Conservation (phyloP, 2,888 invertebrate species). For the Ennomos erosarius region DNA sequence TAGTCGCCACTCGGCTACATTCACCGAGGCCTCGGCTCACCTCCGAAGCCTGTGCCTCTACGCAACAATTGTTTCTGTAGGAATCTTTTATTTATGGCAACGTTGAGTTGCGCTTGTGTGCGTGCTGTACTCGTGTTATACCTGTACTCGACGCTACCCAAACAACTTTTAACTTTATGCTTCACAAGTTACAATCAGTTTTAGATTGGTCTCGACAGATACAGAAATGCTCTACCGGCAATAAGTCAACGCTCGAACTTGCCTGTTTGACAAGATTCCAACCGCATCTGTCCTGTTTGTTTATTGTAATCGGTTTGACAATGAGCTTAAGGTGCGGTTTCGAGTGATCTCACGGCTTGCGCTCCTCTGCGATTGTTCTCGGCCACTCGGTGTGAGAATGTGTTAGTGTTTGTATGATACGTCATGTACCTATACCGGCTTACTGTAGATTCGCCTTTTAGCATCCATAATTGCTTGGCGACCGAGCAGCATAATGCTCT, state of each 20-base stretch:
- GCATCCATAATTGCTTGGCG: constrained; percentile 81
- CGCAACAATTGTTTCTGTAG: constrained; percentile 85
- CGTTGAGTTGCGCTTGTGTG: constrained; percentile 70
- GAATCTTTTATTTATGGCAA: constrained; percentile 85
- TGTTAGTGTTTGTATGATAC: constrained; percentile 83
- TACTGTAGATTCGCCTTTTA: constrained; percentile 83
- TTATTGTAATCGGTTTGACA: constrained; percentile 86
- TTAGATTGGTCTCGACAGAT: constrained; percentile 45
- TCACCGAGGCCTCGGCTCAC: constrained; percentile 81
- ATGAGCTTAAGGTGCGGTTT: constrained; percentile 86
- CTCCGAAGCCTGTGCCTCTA: constrained; percentile 71
- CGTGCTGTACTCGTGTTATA: constrained; percentile 81
- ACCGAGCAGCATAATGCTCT: constrained; percentile 75
- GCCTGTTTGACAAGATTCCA: constrained; percentile 86
- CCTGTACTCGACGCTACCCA: constrained; percentile 60
- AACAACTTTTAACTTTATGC: constrained; percentile 48
- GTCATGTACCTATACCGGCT: constrained; percentile 77
- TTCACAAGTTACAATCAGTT: constrained; percentile 45
- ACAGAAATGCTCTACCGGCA: constrained; percentile 83
- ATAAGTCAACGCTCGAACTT: constrained; percentile 85
- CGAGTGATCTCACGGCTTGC: constrained; percentile 79
- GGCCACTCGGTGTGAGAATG: constrained; percentile 71
- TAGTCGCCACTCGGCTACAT: constrained; percentile 79
- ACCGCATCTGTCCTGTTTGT: constrained; percentile 85
- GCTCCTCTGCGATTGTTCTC: constrained; percentile 77